phyloP scores from a whole-genome alignment of 2,797 vertebrate genomes.

The Siniperca scherzeri region DNA sequence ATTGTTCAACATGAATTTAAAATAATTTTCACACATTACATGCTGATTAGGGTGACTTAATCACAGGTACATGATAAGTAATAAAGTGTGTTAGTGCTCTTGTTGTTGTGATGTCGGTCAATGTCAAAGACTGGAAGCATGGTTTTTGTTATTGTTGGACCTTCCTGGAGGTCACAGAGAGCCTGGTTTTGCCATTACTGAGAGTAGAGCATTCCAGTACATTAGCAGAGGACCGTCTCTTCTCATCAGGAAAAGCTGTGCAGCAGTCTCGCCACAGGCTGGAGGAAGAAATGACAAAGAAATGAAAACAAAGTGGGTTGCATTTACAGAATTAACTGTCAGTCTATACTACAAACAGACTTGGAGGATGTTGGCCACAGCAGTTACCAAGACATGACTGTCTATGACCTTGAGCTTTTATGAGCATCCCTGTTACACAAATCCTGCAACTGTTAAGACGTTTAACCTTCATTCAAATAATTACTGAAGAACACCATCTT shows the following conservation, averaged over 20 bases:
- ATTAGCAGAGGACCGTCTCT: constrained; percentile 47
- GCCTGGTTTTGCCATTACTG: constrained; percentile 40
- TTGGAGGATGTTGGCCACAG: background rate
- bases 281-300: constrained; percentile 44
- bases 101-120: constrained; percentile 1
- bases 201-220: constrained; percentile 50
- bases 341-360: constrained; percentile 22
- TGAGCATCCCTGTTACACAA: constrained; percentile 11
- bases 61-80: constrained; percentile 14
- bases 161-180: constrained; percentile 33
- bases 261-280: constrained; percentile 17
- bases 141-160: constrained; percentile 13
- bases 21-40: constrained; percentile 2
- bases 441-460: background rate
- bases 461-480: constrained; percentile 18
- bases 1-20: constrained; percentile 2
- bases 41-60: background rate
- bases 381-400: constrained; percentile 14
- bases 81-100: background rate
- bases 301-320: constrained; percentile 53
- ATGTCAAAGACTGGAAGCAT: background rate
- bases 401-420: constrained; percentile 20
- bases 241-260: constrained; percentile 52
- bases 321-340: constrained; percentile 66
- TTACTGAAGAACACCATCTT: constrained; percentile 13